Evolutionary conservation across 2,113 vertebrate species (phyloP), one percentile per base, ranked within the genome.

Genomic region (Numenius arquata): DNA sequence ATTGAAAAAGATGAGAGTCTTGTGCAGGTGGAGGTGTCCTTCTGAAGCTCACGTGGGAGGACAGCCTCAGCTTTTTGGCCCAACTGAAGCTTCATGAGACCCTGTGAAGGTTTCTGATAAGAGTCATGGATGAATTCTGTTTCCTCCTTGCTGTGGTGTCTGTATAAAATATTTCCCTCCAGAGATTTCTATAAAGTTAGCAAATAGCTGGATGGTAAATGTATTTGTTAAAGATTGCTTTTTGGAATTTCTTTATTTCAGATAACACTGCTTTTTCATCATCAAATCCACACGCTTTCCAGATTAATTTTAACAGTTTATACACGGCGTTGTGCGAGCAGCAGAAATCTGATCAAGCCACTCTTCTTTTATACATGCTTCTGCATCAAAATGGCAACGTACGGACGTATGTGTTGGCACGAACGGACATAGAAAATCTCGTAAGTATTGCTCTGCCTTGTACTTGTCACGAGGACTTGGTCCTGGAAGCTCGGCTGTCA

Each of bases 291-390:
- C 99, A 99, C 16, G 79, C 98, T 56, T 99, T 99, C 98, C 99
- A 99, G 98, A 99, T 99, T 94, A 99, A 99, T 95, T 99, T 99
- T 86, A 99, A 99, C 97, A 99, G 99, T 77, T 96, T 99, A 70
- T 99, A 99, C 93, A 99, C 99, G 14, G 99, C 99, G 26, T 96
- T 99, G 70, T 99, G 99, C 50, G 99, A 99, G 75, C 99, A 99
- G 96, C 99, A 99, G 97, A 98, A 97, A n/a, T 99, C 99, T 3
- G 99, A 99, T 81, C 99, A 99, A 92, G 99, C 99, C 5, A 99
- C 99, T 1, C 98, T 99, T 11, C 99, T 99, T 38, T 94, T 99
- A 4, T 99, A 99, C 94, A 99, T 98, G 2, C 97, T 99, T 59
- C 98, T 99, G 32, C 99, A 99, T 92, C 99, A 99, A 94, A 99